Evolutionary conservation across 2,113 vertebrate species (phyloP).

Genomic region (Hystrix cristata): DNA sequence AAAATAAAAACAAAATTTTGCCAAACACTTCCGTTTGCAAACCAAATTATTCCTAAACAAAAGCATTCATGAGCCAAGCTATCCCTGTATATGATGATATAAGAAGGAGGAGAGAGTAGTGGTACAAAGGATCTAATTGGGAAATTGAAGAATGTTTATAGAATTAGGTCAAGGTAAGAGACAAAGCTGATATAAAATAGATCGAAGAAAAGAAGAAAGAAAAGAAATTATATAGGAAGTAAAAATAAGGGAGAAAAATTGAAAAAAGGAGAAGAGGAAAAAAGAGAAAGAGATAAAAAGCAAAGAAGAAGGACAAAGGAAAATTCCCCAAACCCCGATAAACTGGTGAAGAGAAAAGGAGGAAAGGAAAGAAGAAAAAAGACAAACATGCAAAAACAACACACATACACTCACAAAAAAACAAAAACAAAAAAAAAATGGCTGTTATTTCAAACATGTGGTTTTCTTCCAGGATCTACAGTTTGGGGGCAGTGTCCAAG

Average conservation of each 20-base stretch:
- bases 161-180: background rate
- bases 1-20: background rate
- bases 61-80: background rate
- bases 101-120: background rate
- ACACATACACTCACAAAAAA: background rate
- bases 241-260: background rate
- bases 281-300: background rate
- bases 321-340: background rate
- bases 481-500: background rate
- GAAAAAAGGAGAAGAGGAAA: background rate
- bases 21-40: background rate
- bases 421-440: background rate
- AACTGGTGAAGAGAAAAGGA: background rate
- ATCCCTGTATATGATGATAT: background rate
- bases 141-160: background rate
- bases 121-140: background rate
- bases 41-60: background rate
- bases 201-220: background rate
- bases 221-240: background rate
- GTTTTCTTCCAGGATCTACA: background rate
- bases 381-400: background rate
- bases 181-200: background rate
- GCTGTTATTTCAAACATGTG: background rate
- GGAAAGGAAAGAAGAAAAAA: background rate
- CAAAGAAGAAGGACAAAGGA: background rate